These are phyloP conservation scores for Baccha elongata DNA, from an alignment of 2,888 invertebrate genomes.

Conservation along the genomic window DNA sequence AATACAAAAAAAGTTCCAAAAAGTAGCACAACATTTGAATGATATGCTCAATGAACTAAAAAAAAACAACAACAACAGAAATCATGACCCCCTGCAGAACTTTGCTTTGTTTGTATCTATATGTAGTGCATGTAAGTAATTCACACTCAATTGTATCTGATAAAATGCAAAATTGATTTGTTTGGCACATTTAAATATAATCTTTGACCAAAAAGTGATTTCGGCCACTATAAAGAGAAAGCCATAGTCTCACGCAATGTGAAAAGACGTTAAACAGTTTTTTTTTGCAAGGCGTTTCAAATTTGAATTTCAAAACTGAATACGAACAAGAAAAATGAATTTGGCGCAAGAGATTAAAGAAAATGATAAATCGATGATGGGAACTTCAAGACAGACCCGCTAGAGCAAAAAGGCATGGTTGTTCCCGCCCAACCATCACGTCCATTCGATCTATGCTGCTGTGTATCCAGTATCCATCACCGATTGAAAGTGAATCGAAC, in stretches of 20 bases:
- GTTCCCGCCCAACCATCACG: background rate
- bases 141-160: background rate
- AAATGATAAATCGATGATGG: constrained; percentile 62
- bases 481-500: constrained; percentile 70
- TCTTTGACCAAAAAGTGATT: constrained; percentile 46
- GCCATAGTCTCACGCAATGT: constrained; percentile 27
- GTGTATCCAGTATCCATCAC: constrained; percentile 11
- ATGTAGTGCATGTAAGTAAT: constrained; percentile 1
- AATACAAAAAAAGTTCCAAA: background rate
- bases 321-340: constrained; percentile 12
- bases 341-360: constrained; percentile 38
- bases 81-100: constrained; percentile 1
- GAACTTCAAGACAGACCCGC: constrained; percentile 36
- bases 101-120: background rate
- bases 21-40: constrained; percentile 61
- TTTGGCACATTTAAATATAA: constrained; percentile 48
- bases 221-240: constrained; percentile 40
- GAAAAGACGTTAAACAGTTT: background rate
- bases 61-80: constrained; percentile 40
- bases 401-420: background rate
- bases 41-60: constrained; percentile 4
- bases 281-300: constrained; percentile 28
- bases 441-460: background rate
- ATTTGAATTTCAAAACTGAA: constrained; percentile 22
- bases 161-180: constrained; percentile 23